Base-by-base conservation (phyloP, 2,113 vertebrate genomes). In the Sinocyclocheilus maitianheensis region DNA sequence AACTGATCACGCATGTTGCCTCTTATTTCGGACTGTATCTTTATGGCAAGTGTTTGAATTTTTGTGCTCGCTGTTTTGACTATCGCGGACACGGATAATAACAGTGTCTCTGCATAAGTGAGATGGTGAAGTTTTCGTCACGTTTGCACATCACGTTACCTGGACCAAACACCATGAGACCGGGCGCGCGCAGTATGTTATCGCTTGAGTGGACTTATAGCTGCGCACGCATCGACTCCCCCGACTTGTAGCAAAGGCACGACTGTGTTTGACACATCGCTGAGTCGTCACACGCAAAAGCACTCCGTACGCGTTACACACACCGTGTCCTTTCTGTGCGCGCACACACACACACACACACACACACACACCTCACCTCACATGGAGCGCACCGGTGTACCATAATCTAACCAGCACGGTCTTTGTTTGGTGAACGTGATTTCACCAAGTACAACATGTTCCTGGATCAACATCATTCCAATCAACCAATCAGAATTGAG, bases 121-220 rank as follows among this genome's bases (percentile, higher is more conserved):
- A 83, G 46, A 43, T n/a, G 30, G 53, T 62, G 24, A 22, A 58
- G 14, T 55, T 77, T 77, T 78, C 48, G 58, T 88, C 88, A 90
- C 90, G 85, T 90, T 89, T 87, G 14, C 34, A 12, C 81, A 24
- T 53, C 90, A 90, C 86, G 82, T 83, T 83, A 87, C 86, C 85
- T 89, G 79, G 53, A 46, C 95, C 55, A 75, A 12, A 94, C 95
- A 96, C 95, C 86, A 89, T 93, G 87, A 81, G 81, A 77, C 75
- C 53, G 51, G 43, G 83, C 74, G 90, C 81, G 84, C 84, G 85
- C 88, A 90, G 86, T 84, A 85, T 86, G 40, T 62, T 90, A 86
- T 86, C 87, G 74, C 86, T 86, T 46, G 40, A 20, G 0, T 30
- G 62, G 2, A 10, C 18, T 26, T 58, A 67, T 84, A 48, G 11